These are phyloP conservation scores for Thymallus thymallus DNA, from an alignment of 2,113 vertebrate genomes.

Conservation along the genomic window DNA sequence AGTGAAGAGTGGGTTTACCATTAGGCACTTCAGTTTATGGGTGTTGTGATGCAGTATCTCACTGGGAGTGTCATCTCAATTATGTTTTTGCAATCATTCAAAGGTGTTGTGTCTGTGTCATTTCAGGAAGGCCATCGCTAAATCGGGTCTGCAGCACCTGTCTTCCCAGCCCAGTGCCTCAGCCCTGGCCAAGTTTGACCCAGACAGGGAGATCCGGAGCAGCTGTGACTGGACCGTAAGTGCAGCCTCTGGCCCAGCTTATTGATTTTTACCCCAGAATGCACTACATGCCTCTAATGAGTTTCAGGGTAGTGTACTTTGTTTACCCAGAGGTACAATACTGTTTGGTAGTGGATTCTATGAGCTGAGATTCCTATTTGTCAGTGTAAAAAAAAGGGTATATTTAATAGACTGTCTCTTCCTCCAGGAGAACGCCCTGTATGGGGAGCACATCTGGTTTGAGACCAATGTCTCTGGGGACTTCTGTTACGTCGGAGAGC, in stretches of 20 bases:
- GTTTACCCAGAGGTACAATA: too few relatives aligned
- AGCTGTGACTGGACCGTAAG: conserved; percentile 94
- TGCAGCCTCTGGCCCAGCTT: conserved; percentile 37
- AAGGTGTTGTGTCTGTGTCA: conserved; percentile 20
- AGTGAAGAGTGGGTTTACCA: neutral
- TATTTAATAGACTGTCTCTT: neutral
- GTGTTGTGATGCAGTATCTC: neutral
- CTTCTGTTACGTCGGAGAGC: conserved; percentile 93
- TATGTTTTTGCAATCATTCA: neutral
- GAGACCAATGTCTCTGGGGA: conserved; percentile 92
- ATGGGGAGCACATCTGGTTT: conserved; percentile 96
- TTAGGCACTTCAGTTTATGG: neutral
- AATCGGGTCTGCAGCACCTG: conserved; percentile 87
- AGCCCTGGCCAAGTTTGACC: conserved; percentile 70
- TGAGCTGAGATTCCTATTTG: neutral
- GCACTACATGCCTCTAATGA: too few relatives aligned
- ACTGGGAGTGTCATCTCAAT: too few relatives aligned
- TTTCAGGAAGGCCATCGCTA: conserved; percentile 92
- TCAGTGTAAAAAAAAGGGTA: too few relatives aligned
- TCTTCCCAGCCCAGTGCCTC: conserved; percentile 76
- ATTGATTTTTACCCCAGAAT: too few relatives aligned
- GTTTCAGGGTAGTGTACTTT: too few relatives aligned
- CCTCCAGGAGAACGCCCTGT: conserved; percentile 83
- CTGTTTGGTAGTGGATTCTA: neutral
- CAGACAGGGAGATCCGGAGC: conserved; percentile 79